A percentile compares a stretch with the other conserved stretches of the same genome.
phyloP scores from a whole-genome alignment of 2,888 invertebrate species.

The Tetragonula carbonaria region DNA sequence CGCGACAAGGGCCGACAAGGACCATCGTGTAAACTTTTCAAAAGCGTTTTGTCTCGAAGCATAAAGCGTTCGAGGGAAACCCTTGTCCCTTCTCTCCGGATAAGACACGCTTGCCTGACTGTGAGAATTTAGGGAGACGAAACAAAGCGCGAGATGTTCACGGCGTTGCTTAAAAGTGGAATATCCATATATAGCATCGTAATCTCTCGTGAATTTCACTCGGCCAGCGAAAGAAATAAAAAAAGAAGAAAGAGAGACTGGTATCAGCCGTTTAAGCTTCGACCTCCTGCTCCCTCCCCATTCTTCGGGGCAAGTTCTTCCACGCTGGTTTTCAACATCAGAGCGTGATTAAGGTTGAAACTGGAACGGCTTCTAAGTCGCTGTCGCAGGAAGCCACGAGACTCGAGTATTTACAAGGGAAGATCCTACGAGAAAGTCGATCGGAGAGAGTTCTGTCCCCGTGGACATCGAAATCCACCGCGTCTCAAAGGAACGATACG shows the following conservation, averaged over 20 bases:
- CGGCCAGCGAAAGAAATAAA: neutral
- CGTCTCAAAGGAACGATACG: constrained; percentile 33
- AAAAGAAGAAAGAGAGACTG: neutral
- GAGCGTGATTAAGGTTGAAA: constrained; percentile 23
- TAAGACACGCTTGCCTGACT: constrained; percentile 47
- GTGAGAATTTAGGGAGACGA: constrained; percentile 52
- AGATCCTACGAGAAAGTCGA: constrained; percentile 34
- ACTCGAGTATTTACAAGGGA: constrained; percentile 54
- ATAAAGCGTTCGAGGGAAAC: constrained; percentile 63
- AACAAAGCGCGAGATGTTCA: constrained; percentile 32
- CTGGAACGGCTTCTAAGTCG: constrained; percentile 48
- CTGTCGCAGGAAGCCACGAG: constrained; percentile 46
- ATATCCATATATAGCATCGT: neutral
- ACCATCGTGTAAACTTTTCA: constrained; percentile 69
- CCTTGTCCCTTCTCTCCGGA: constrained; percentile 45
- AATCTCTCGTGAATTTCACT: neutral
- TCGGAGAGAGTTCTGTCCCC: constrained; percentile 37
- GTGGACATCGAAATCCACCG: constrained; percentile 26
- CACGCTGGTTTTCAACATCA: constrained; percentile 9
- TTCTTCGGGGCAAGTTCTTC: neutral
- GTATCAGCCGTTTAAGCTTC: neutral
- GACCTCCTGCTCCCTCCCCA: neutral
- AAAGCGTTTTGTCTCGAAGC: constrained; percentile 67
- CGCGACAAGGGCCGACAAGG: constrained; percentile 57
- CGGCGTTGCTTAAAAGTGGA: constrained; percentile 24